Evolutionary conservation across 2,888 invertebrate species (phyloP), one percentile per base, ranked within the genome.

Genomic region (Synergus gifuensis): DNA sequence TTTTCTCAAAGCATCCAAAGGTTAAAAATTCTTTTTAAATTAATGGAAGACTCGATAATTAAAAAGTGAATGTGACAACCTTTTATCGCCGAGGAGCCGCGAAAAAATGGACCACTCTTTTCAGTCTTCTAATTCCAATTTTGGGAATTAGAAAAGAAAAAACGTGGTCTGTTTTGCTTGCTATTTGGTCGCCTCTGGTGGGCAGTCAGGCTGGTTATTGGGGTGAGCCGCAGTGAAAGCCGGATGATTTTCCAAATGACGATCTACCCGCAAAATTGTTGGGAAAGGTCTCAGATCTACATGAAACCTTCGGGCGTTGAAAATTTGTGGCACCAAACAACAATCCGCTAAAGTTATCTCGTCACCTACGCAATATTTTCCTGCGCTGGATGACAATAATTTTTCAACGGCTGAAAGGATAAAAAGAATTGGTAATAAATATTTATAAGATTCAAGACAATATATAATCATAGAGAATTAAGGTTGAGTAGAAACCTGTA

Each of bases 271-370:
- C 79, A 96, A 93, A 86, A 99, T 98, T 78, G 96, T 97, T 4
- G 98, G 98, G 92, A 97, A 99, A 1, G 96, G 96, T 83, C 96
- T 94, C 85, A 98, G 93, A 91, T 98, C 98, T 14, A 98, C 98
- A 88, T 97, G 97, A 93, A 98, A 98, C 97, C 98, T 96, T 92
- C 97, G 94, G 46, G 98, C 98, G 93, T 98, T 98, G 92, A 97
- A 98, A 78, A 98, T 96, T 93, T 99, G 99, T 69, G 99, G 99
- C 76, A 99, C 97, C 81, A 99, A 93, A 91, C 98, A 98, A 89
- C 98, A 97, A 92, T 99, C 99, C 7, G 99, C 99, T 89, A 99
- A 93, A 0, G 98, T 97, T 81, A 99, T 96, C 86, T 97, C 96
- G 92, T 99, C 98, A 0, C 99, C 99, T 4, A 98, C 97, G 90